A percentile compares a stretch with the other conserved stretches of the same genome.
Conservation (phyloP, 2,888 invertebrate species). For the Bimastos eiseni region DNA sequence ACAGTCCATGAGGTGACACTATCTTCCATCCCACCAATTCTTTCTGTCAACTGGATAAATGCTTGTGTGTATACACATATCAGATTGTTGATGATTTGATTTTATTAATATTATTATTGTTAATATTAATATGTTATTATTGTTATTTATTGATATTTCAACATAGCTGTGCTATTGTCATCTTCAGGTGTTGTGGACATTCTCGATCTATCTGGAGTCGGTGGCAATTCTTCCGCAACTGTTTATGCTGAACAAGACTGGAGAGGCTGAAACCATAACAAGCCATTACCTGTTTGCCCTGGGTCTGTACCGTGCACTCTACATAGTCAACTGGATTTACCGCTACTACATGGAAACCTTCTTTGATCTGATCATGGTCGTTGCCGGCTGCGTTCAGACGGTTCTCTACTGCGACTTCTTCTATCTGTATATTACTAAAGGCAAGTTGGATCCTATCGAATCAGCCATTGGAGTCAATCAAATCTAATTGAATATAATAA, state of each 20-base stretch:
- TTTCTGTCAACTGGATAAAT: too few species aligned
- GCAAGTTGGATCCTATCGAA: constrained; percentile 64
- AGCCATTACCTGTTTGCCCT: constrained; percentile 65
- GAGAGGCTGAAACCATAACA: constrained; percentile 96
- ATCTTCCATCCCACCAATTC: too few species aligned
- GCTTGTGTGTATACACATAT: too few species aligned
- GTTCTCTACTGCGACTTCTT: constrained; percentile 99
- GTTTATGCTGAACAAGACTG: constrained; percentile 90
- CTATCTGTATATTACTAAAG: constrained; percentile 98
- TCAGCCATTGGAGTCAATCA: not conserved
- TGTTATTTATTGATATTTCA: not conserved
- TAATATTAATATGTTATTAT: not conserved
- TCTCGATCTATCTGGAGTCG: constrained; percentile 97
- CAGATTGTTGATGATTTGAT: too few species aligned
- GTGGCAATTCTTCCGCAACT: constrained; percentile 98
- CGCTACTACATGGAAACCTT: constrained; percentile 90
- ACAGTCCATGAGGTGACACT: too few species aligned
- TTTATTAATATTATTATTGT: too few species aligned
- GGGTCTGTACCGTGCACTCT: constrained; percentile 72
- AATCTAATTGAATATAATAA: not conserved
- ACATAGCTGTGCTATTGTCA: not conserved
- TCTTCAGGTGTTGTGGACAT: constrained; percentile 90
- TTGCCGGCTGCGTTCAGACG: constrained; percentile 95
- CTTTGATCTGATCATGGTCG: constrained; percentile 93
- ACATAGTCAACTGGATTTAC: constrained; percentile 88